Evolutionary conservation across 1,140 invertebrate genomes (phyloP).

Genomic region (Trichonephila inaurata): DNA sequence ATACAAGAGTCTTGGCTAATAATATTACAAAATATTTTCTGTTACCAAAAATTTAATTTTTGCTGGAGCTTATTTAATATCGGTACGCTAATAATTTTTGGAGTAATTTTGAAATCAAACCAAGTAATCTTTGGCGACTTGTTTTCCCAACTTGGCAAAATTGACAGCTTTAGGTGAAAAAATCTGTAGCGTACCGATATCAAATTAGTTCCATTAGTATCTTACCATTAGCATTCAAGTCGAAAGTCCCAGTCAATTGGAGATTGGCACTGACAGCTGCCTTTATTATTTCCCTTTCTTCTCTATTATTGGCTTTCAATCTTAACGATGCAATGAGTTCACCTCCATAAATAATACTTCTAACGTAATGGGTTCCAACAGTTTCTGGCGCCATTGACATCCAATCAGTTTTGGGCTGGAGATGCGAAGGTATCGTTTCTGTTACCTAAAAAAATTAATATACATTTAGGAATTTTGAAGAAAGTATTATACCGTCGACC

Average conservation of each 20-base stretch:
- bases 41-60: too few relatives aligned
- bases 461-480: too few relatives aligned
- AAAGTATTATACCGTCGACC: too few relatives aligned
- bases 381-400: slow-evolving; percentile 40
- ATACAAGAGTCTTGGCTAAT: too few relatives aligned
- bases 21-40: too few relatives aligned
- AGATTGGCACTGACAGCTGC: slow-evolving; percentile 74
- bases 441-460: slow-evolving; percentile 50
- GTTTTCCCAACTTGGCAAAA: too few relatives aligned
- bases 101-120: too few relatives aligned
- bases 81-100: too few relatives aligned
- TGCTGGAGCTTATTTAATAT: too few relatives aligned
- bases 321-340: slow-evolving; percentile 69
- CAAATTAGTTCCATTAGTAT: neutral
- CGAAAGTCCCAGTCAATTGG: slow-evolving; percentile 72
- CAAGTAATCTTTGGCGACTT: too few relatives aligned
- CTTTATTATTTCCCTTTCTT: slow-evolving; percentile 75
- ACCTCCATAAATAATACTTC: slow-evolving; percentile 76
- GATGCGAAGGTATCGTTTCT: slow-evolving; percentile 74
- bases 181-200: too few relatives aligned
- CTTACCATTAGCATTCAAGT: slow-evolving; percentile 72
- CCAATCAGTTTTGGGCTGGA: slow-evolving; percentile 69
- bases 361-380: slow-evolving; percentile 73
- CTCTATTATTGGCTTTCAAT: slow-evolving; percentile 66
- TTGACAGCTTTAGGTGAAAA: too few relatives aligned